Percentiles rank a stretch among this genome's conserved stretches.
Evolutionary conservation across 1,140 invertebrate genomes (phyloP).

Genomic region (Dryas iulia): DNA sequence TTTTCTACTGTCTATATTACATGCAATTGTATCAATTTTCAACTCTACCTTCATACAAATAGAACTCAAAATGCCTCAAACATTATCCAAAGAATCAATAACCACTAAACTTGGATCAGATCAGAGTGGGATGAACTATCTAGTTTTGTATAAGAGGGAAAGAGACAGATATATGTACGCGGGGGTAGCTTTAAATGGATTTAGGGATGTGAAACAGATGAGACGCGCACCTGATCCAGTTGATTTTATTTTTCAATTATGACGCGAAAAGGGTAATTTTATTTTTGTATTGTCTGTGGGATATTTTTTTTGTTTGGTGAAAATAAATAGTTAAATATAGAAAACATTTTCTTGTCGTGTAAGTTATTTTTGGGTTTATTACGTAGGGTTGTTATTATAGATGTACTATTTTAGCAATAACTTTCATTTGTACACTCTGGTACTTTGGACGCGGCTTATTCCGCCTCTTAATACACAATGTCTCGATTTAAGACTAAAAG

Average conservation of each 20-base stretch:
- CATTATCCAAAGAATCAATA: constrained; percentile 59
- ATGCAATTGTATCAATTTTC: constrained; percentile 38
- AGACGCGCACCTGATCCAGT: constrained; percentile 64
- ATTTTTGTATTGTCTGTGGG: constrained; percentile 29
- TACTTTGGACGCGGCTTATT: no score
- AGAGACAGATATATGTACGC: constrained; percentile 45
- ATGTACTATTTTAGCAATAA: not conserved
- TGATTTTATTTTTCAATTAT: constrained; percentile 76
- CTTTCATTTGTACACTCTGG: not conserved
- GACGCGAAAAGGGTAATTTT: constrained; percentile 44
- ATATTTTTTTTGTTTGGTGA: no score
- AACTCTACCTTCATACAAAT: constrained; percentile 37
- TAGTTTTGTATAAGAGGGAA: constrained; percentile 40
- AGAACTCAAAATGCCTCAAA: constrained; percentile 41
- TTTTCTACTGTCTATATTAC: constrained; percentile 56
- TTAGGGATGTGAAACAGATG: constrained; percentile 62
- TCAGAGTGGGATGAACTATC: constrained; percentile 38
- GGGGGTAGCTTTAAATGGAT: constrained; percentile 48
- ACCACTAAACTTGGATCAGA: constrained; percentile 67
- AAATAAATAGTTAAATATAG: not conserved
- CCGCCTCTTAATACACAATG: no score
- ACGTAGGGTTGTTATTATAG: not conserved
- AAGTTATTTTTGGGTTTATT: not conserved
- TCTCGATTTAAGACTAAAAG: no score
- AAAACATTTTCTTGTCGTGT: not conserved